Base-by-base conservation (phyloP, 2,113 vertebrate species). In the Nothocercus nigrocapillus region DNA sequence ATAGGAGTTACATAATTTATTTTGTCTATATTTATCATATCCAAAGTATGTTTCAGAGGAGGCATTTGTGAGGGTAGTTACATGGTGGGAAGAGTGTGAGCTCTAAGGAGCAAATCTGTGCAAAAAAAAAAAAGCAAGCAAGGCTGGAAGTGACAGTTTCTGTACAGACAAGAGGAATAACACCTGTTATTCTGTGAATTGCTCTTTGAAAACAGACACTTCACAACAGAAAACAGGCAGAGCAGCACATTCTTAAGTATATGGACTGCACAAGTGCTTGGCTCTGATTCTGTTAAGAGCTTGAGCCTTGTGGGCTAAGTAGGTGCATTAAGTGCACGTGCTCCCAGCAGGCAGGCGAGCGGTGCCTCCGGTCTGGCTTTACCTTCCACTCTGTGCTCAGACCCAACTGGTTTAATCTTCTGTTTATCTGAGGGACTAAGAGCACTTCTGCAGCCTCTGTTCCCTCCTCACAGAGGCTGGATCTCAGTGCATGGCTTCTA, bases 1-100 rank as follows among this genome's bases (percentile, higher is more conserved):
- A 98, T 73, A 78, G 58, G 54, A 83, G 79, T 70, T 44, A 13
- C 7, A 45, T 16, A 0, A 0, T n/a, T 63, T 61, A 10, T 84
- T 92, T 58, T 96, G 84, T 44, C 8, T 63, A 2, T 68, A 10
- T 94, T 94, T 85, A 58, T 70, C n/a, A 64, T 44, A 36, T 53
- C 36, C 51, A 19, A 61, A 86, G 34, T 89, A 25, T 53, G 21
- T 74, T 85, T 84, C 14, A 63, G 49, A 84, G 85, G 64, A 89
- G 69, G 90, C 62, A 42, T 94, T 92, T 92, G 66, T 77, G 69
- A 75, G 64, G 40, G 82, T 53, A 62, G 63, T 73, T 90, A 81
- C 61, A 21, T 61, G 42, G 7, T 24, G 54, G 62, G 87, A 70
- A 76, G 72, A 85, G 2, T 40, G 16, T 27, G 69, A 73, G 53